Conservation (phyloP, 2,888 invertebrate species). For the Cyclophora punctaria region DNA sequence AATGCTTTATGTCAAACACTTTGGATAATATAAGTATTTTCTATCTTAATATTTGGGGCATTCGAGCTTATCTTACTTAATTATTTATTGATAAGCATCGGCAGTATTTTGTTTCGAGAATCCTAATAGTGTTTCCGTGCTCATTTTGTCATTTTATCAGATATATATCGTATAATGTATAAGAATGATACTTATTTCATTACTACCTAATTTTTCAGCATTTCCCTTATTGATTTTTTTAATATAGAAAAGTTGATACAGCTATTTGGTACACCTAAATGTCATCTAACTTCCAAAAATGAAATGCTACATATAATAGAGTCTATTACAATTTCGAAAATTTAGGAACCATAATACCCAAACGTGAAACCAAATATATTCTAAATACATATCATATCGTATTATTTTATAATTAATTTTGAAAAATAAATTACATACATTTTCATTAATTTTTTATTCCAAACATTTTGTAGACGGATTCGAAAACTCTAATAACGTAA, state of each 20-base stretch:
- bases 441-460: conserved; percentile 58
- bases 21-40: conserved; percentile 18
- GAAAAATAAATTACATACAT: conserved; percentile 59
- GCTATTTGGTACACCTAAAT: conserved; percentile 73
- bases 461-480: conserved; percentile 72
- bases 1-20: conserved; percentile 20
- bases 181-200: conserved; percentile 65
- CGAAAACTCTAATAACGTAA: conserved; percentile 63
- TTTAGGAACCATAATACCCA: conserved; percentile 76
- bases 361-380: conserved; percentile 69
- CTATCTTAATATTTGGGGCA: conserved; percentile 26
- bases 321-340: conserved; percentile 75
- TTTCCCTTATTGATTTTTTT: conserved; percentile 62
- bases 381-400: conserved; percentile 56
- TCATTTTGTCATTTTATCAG: conserved; percentile 57
- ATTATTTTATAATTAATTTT: conserved; percentile 65
- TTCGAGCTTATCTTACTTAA: conserved; percentile 50
- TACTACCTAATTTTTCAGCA: conserved; percentile 65
- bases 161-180: conserved; percentile 32
- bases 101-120: conserved; percentile 64
- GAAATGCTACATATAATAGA: conserved; percentile 72
- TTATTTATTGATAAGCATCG: conserved; percentile 54
- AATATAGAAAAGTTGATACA: conserved; percentile 73
- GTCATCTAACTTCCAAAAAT: conserved; percentile 67
- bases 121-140: conserved; percentile 72